Evolutionary conservation across 2,113 vertebrate genomes (phyloP).

Genomic region (Syrrhaptes paradoxus): DNA sequence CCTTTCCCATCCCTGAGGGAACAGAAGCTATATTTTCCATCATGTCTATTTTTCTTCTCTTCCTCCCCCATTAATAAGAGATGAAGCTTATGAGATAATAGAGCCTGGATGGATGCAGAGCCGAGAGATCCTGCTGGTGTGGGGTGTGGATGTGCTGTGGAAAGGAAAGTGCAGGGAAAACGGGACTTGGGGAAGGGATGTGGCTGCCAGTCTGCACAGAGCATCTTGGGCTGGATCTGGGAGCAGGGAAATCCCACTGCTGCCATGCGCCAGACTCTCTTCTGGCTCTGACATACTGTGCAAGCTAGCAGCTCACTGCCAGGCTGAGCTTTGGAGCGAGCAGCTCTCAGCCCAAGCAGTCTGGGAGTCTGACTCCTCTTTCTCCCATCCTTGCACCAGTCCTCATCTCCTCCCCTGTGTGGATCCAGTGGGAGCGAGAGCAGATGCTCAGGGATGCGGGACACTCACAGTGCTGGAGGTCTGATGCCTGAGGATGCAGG

Average conservation of each 20-base stretch:
- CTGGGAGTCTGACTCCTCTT: not conserved
- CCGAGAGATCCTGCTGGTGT: not conserved
- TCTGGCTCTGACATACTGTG: not conserved
- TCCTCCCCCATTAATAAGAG: slow-evolving; percentile 57
- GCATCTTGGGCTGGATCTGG: not conserved
- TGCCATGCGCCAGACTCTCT: not conserved
- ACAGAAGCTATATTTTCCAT: slow-evolving; percentile 37
- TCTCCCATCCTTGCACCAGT: not conserved
- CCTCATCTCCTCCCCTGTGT: not conserved
- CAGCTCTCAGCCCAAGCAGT: not conserved
- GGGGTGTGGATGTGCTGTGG: not conserved
- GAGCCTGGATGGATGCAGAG: not conserved
- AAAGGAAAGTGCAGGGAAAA: not conserved
- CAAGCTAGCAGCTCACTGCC: not conserved
- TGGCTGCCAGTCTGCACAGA: not conserved
- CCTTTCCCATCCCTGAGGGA: not conserved
- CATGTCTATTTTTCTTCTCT: not conserved
- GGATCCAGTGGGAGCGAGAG: not conserved
- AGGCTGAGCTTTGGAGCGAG: not conserved
- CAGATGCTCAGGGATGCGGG: not conserved
- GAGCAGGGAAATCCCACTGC: slow-evolving; percentile 17
- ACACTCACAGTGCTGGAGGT: not conserved
- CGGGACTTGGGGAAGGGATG: not conserved
- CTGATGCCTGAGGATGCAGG: not conserved
- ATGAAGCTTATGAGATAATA: slow-evolving; percentile 48